Evolutionary conservation across 2,113 vertebrate species (phyloP), one percentile per base, ranked within the genome.

Genomic region (Calyptomena viridis): DNA sequence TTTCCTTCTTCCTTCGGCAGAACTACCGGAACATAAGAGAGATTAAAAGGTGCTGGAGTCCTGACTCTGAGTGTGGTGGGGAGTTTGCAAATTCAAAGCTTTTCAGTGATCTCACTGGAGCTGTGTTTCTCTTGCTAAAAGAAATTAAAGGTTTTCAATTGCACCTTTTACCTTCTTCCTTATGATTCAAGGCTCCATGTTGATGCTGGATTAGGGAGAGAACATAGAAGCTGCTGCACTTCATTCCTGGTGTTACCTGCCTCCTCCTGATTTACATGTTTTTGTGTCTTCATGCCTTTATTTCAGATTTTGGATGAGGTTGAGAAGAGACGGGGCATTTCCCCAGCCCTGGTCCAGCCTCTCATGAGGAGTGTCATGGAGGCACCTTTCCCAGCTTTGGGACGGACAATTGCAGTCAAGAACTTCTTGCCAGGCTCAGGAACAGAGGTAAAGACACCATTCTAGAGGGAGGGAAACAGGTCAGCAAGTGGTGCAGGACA

Each of bases 351-450:
- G 94, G 99, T 99, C 67, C 99, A 99, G 97, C 99, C 99, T 49
- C 99, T 99, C 78, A 99, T 99, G 99, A 98, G 99, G 94, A 99
- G 99, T 56, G 98, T 99, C 80, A 99, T 99, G 99, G 99, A 99
- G 87, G 99, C 99, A 73, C 99, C 99, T 17, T 99, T 99, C 93
- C 99, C 99, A 28, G 99, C 99, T 79, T 98, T 99, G 78, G 99
- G 99, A 46, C 98, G 99, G 75, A 99, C 99, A 1, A 99, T 99
- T 93, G 97, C 98, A 19, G 98, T 99, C 96, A 99, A 99, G 97
- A 99, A 99, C 98, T 99, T 99, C 95, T 97, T 99, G 64, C 99
- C 99, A 15, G 99, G 99, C 52, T 99, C 99, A 20, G 99, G 99
- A 81, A 99, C 99, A 33, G 99, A 99, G 98, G 99, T 99, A 94